Conservation (phyloP, 1,140 invertebrate species). For the Limonius californicus region DNA sequence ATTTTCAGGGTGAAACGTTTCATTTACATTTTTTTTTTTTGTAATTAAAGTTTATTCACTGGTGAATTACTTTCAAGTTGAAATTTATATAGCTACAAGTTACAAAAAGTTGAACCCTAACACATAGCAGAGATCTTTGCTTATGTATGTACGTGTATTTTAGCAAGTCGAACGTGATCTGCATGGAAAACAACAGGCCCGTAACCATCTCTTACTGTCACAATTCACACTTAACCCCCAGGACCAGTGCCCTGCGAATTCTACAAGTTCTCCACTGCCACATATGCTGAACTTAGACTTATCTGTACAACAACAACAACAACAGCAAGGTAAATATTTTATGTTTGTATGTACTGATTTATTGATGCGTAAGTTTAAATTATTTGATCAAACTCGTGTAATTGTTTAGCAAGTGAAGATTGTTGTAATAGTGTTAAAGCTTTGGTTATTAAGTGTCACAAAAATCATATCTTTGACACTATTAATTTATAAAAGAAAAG, state of each 20-base stretch:
- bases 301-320: constrained; percentile 39
- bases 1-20: too few species aligned
- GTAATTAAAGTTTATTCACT: too few species aligned
- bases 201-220: constrained; percentile 41
- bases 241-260: constrained; percentile 40
- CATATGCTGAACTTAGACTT: constrained; percentile 44
- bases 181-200: constrained; percentile 57
- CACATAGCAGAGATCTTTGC: too few species aligned
- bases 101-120: too few species aligned
- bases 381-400: background rate
- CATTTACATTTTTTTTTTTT: too few species aligned
- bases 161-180: constrained; percentile 71
- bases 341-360: background rate
- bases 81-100: too few species aligned
- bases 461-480: too few species aligned
- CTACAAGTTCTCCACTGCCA: constrained; percentile 35
- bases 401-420: too few species aligned
- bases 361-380: background rate
- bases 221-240: constrained; percentile 46
- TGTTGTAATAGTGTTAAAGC: too few species aligned
- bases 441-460: too few species aligned
- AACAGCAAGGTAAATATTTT: constrained; percentile 36
- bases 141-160: constrained; percentile 58
- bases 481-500: too few species aligned
- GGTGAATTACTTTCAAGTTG: too few species aligned